Percentiles rank a stretch among this genome's conserved stretches.
Evolutionary conservation across 53 echinoderm and acorn worm species (phyloP).

Genomic region (Crossaster papposus): DNA sequence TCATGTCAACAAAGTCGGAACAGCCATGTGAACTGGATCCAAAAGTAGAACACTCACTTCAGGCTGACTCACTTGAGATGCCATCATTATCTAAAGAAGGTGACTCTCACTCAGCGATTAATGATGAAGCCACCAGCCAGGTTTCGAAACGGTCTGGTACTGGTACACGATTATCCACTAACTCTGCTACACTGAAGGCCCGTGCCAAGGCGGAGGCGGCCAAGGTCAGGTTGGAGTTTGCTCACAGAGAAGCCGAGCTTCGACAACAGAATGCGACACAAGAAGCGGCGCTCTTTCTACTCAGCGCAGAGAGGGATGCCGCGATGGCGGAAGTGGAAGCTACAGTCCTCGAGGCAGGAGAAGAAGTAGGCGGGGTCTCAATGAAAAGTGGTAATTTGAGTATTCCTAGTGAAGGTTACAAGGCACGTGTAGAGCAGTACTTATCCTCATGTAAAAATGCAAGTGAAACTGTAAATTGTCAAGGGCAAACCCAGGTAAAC

Average conservation of each 20-base stretch:
- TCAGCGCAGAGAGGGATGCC: constrained; percentile 61
- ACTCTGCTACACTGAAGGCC: constrained; percentile 51
- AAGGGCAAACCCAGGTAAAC: too few relatives aligned
- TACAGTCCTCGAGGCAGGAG: not conserved
- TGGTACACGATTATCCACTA: constrained; percentile 30
- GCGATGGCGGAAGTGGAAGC: constrained; percentile 63
- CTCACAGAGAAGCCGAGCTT: constrained; percentile 58
- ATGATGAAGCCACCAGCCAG: too few relatives aligned
- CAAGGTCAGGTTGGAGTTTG: constrained; percentile 58
- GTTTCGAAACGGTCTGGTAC: too few relatives aligned
- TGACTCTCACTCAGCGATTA: too few relatives aligned
- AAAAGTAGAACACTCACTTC: too few relatives aligned
- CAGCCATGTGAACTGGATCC: too few relatives aligned
- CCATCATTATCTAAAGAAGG: too few relatives aligned
- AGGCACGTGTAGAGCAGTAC: not conserved
- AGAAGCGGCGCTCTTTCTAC: constrained; percentile 49
- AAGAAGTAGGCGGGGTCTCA: not conserved
- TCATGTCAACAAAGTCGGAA: too few relatives aligned
- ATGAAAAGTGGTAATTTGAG: not conserved
- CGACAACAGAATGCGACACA: constrained; percentile 5
- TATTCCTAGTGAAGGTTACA: not conserved
- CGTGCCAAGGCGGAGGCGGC: constrained; percentile 65
- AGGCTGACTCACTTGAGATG: too few relatives aligned
- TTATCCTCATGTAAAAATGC: not conserved
- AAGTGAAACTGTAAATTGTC: too few relatives aligned